A percentile compares a stretch with the other conserved stretches of the same genome.
Evolutionary conservation across 2,888 invertebrate species (phyloP).

Genomic region (Boloria selene): DNA sequence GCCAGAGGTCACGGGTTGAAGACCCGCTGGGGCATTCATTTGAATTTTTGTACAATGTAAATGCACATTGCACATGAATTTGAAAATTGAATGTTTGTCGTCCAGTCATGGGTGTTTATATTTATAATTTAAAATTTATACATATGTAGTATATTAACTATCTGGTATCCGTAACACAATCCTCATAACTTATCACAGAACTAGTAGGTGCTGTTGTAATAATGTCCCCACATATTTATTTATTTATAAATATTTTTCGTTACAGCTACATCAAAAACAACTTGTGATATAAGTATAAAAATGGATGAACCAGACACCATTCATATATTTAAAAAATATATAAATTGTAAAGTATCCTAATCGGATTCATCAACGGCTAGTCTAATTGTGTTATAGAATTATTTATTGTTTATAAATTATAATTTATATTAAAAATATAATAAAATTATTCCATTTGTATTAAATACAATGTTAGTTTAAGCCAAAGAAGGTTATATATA

Average conservation of each 20-base stretch:
- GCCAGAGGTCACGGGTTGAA: too few species aligned
- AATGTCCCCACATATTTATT: not conserved
- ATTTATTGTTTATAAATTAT: slow-evolving; percentile 16
- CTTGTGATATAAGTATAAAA: slow-evolving; percentile 45
- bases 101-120: too few species aligned
- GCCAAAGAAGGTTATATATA: slow-evolving; percentile 37
- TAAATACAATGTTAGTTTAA: slow-evolving; percentile 42
- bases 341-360: slow-evolving; percentile 55
- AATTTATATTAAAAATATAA: slow-evolving; percentile 20
- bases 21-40: too few species aligned
- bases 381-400: slow-evolving; percentile 36
- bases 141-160: too few species aligned
- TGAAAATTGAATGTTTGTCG: too few species aligned
- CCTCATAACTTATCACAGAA: too few species aligned
- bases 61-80: too few species aligned
- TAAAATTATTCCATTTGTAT: slow-evolving; percentile 50
- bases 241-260: slow-evolving; percentile 36
- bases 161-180: too few species aligned
- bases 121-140: too few species aligned
- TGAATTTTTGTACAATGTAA: too few species aligned
- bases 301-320: slow-evolving; percentile 62
- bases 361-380: slow-evolving; percentile 34
- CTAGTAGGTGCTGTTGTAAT: too few species aligned
- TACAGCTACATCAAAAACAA: slow-evolving; percentile 48
- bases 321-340: slow-evolving; percentile 49